A percentile compares a stretch with the other conserved stretches of the same genome.
phyloP scores from a whole-genome alignment of 2,113 vertebrate genomes.

The Tonatia bakeri region DNA sequence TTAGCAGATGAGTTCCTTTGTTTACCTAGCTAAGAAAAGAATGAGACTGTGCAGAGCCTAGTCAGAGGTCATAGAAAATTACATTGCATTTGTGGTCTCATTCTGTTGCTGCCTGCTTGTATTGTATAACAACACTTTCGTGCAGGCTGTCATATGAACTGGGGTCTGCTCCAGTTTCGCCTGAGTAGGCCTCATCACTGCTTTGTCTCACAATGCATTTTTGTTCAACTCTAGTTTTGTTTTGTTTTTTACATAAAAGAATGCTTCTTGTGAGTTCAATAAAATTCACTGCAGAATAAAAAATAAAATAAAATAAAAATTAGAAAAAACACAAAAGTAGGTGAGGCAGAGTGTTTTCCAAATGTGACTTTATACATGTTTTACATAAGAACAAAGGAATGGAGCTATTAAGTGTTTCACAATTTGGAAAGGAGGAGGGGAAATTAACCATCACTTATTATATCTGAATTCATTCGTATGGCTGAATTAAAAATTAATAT shows the following conservation, averaged over 20 bases:
- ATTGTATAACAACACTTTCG: constrained; percentile 21
- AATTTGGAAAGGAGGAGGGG: background rate
- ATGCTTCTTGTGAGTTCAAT: constrained; percentile 35
- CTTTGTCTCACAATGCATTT: background rate
- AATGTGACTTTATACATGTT: background rate
- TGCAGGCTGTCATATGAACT: background rate
- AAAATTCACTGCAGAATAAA: constrained; percentile 48
- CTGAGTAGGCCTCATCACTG: background rate
- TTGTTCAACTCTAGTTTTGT: background rate
- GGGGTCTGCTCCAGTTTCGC: background rate
- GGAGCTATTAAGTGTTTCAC: background rate
- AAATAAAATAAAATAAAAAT: too few species aligned
- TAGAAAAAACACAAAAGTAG: background rate
- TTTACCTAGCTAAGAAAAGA: background rate
- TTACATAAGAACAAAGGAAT: background rate
- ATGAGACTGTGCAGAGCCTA: background rate
- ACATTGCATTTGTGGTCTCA: background rate
- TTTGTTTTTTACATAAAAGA: background rate
- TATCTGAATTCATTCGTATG: background rate
- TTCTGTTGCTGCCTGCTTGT: background rate
- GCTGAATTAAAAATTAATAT: background rate
- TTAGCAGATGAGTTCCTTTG: background rate
- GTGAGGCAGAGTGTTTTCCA: background rate
- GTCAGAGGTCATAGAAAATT: background rate
- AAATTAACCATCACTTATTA: background rate